Conservation (phyloP, 1,140 invertebrate genomes). For the Drosophila lowei region DNA sequence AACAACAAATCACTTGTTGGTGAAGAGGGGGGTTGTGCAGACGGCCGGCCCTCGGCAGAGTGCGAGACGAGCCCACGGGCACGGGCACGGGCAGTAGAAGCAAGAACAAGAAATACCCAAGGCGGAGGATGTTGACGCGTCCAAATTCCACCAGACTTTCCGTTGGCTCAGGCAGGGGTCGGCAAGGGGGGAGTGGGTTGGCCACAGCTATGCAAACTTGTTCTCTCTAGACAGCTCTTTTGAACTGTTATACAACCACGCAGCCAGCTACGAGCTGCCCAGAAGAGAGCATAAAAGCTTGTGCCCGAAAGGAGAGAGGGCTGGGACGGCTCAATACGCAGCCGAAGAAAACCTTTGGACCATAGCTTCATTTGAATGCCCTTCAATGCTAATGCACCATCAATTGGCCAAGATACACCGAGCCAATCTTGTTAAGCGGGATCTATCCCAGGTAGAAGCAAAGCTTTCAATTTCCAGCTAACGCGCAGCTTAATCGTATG, state of each 20-base stretch:
- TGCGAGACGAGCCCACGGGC: no score
- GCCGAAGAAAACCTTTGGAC: not conserved
- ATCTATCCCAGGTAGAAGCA: no score
- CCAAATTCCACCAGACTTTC: conserved; percentile 26
- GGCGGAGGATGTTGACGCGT: conserved; percentile 33
- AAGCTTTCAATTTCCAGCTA: no score
- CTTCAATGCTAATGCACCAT: not conserved
- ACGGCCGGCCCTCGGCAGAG: no score
- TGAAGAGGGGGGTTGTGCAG: no score
- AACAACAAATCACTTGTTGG: no score
- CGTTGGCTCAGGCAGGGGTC: not conserved
- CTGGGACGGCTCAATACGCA: conserved; percentile 18
- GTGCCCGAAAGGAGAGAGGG: not conserved
- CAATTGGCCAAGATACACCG: no score
- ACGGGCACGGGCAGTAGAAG: no score
- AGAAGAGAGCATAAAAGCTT: not conserved
- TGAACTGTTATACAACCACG: conserved; percentile 40
- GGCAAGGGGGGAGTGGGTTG: not conserved
- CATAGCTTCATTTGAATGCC: not conserved
- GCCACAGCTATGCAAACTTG: conserved; percentile 29
- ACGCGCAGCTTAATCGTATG: not conserved
- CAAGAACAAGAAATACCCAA: no score
- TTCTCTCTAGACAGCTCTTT: conserved; percentile 28
- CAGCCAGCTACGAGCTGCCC: conserved; percentile 10
- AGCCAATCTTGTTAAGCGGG: no score